phyloP scores from a whole-genome alignment of 2,113 vertebrate genomes.

The Indicator indicator region DNA sequence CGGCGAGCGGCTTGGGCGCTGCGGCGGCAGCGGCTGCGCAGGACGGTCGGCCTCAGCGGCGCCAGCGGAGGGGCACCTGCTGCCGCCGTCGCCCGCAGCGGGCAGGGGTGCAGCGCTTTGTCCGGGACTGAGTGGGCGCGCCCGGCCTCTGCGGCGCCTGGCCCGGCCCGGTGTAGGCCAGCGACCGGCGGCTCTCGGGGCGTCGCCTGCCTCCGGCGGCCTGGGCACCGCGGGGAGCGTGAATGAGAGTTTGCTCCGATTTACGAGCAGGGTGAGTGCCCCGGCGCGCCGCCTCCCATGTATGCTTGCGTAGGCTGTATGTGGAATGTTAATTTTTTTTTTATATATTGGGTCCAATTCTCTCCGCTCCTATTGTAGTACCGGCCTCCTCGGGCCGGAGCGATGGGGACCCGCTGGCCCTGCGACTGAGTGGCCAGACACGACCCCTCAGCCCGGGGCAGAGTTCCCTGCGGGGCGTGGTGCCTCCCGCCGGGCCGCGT shows the following conservation, averaged over 20 bases:
- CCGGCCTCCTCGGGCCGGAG: neutral
- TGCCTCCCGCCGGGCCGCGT: neutral
- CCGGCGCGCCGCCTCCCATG: neutral
- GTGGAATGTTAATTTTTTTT: neutral
- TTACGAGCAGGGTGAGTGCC: constrained; percentile 56
- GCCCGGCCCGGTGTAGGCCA: neutral
- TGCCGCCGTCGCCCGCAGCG: neutral
- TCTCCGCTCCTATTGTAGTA: accelerated
- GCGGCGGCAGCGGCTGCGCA: neutral
- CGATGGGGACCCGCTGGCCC: neutral
- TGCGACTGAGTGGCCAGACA: neutral
- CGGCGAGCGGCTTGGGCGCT: neutral
- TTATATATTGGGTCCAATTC: neutral
- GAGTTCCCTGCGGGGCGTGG: neutral
- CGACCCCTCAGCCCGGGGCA: neutral
- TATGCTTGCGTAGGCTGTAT: too few relatives aligned
- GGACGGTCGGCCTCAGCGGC: neutral
- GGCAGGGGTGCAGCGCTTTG: neutral
- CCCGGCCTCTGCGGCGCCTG: neutral
- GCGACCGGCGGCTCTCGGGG: neutral
- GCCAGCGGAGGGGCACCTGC: neutral
- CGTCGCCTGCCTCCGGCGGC: neutral
- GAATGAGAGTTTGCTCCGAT: constrained; percentile 65
- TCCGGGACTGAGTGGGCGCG: neutral
- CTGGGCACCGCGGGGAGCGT: constrained; percentile 28